Evolutionary conservation across 2,888 invertebrate species (phyloP), one percentile per base, ranked within the genome.

Genomic region (Coelopa pilipes): DNA sequence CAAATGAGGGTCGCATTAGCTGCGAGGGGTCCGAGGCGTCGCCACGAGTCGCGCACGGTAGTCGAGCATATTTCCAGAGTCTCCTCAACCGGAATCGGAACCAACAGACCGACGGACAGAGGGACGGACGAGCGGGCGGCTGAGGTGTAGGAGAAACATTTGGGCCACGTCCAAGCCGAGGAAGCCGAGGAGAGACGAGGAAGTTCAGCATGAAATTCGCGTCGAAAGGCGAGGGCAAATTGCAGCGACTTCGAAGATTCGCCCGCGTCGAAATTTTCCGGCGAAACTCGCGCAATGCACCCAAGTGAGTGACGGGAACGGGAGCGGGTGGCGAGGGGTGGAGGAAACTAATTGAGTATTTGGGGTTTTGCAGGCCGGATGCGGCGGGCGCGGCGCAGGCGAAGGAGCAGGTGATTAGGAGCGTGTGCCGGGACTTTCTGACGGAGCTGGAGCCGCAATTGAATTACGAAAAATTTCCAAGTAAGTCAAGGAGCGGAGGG

Each of bases 141-240:
- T 34, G 34, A n/a, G n/a, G n/a, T n/a, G n/a, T n/a, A n/a, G n/a
- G n/a, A 7, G 34, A 34, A 4, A 34, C 34, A 7, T 34, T 34
- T 34, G 34, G 34, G 34, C 34, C 34, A 34, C 34, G n/a, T n/a
- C n/a, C n/a, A 53, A 17, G 19, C 10, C 55, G 17, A 10, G 13
- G 19, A 12, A 21, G 57, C 24, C 19, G 17, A 59, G 24, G 19
- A 59, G 12, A 55, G n/a, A 53, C 53, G 53, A 53, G n/a, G 10
- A 17, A 63, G 60, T 17, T 3, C 21, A 77, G 67, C 21, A 82
- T 82, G 82, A 81, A 80, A 77, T 77, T 82, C 70, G 68, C 79
- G 67, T 78, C 79, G 57, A 81, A 80, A 62, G n/a, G 79, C n/a
- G 72, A 74, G 49, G 50, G 70, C 2, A 80, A 77, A 17, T 75